Conservation (phyloP, 2,797 vertebrate genomes). For the Kryptolebias ocellatus region DNA sequence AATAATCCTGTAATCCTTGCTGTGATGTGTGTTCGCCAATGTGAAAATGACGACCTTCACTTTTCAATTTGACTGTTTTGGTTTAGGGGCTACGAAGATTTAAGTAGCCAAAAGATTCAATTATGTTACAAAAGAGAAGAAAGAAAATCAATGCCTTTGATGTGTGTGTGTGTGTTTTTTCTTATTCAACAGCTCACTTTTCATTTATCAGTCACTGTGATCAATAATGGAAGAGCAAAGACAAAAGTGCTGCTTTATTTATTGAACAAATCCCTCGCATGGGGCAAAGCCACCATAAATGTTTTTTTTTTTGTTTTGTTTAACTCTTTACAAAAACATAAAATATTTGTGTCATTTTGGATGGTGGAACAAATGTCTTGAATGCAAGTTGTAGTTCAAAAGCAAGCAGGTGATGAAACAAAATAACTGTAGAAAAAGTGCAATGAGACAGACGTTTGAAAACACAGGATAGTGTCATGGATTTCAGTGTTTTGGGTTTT, state of each 20-base stretch:
- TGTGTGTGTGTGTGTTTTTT: constrained; percentile 28
- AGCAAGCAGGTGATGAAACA: too few relatives aligned
- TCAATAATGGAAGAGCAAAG: constrained; percentile 49
- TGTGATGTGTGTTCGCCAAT: neutral
- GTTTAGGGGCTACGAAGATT: constrained; percentile 1
- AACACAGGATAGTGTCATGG: too few relatives aligned
- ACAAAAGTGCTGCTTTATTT: constrained; percentile 37
- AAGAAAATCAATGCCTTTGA: constrained; percentile 46
- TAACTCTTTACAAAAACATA: too few relatives aligned
- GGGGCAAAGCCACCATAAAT: neutral
- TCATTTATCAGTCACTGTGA: constrained; percentile 37
- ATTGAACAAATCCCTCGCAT: constrained; percentile 25
- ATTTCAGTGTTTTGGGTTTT: too few relatives aligned
- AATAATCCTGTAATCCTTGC: neutral
- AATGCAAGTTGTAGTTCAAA: too few relatives aligned
- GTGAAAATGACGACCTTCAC: constrained; percentile 24
- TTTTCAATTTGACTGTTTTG: constrained; percentile 30
- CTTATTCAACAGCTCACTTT: constrained; percentile 29
- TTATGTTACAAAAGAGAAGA: constrained; percentile 36
- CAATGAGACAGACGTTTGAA: too few relatives aligned
- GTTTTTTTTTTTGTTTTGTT: too few relatives aligned
- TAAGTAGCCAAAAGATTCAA: constrained; percentile 41
- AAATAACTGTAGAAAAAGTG: too few relatives aligned
- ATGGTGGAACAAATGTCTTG: too few relatives aligned
- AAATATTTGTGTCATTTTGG: too few relatives aligned